phyloP scores from a whole-genome alignment of 2,888 invertebrate species.

The Micropterix aruncella region DNA sequence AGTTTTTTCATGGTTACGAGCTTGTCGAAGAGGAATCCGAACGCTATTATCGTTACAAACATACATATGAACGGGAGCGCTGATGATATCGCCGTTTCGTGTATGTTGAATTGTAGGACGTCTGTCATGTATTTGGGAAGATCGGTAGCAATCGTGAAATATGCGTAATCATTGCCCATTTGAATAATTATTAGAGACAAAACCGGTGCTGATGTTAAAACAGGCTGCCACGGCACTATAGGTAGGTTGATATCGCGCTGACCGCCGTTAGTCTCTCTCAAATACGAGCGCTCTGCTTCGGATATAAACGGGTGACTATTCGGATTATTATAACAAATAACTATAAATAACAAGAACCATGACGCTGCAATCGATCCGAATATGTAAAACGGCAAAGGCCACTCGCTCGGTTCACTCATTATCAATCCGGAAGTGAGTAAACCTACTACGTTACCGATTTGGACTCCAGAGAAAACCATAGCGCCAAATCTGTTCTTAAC shows the following conservation, averaged over 20 bases:
- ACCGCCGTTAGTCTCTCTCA: constrained; percentile 47
- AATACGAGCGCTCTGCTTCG: constrained; percentile 51
- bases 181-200: constrained; percentile 53
- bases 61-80: constrained; percentile 52
- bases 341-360: no score
- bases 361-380: no score
- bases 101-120: constrained; percentile 50
- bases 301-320: constrained; percentile 61
- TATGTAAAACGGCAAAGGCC: no score
- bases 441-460: no score
- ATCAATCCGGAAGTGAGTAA: no score
- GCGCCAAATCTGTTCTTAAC: no score
- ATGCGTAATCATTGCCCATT: constrained; percentile 57
- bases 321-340: constrained; percentile 56
- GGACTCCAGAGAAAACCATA: no score
- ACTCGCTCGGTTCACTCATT: no score
- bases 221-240: constrained; percentile 56
- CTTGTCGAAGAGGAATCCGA: constrained; percentile 57
- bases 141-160: constrained; percentile 58
- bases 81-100: constrained; percentile 46
- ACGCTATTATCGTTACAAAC: constrained; percentile 49
- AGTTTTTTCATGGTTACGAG: constrained; percentile 44
- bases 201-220: constrained; percentile 55
- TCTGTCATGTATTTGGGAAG: constrained; percentile 57
- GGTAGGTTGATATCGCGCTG: constrained; percentile 38